A percentile compares a stretch with the other conserved stretches of the same genome.
Evolutionary conservation across 2,797 vertebrate species (phyloP).

Genomic region (Erpetoichthys calabaricus): DNA sequence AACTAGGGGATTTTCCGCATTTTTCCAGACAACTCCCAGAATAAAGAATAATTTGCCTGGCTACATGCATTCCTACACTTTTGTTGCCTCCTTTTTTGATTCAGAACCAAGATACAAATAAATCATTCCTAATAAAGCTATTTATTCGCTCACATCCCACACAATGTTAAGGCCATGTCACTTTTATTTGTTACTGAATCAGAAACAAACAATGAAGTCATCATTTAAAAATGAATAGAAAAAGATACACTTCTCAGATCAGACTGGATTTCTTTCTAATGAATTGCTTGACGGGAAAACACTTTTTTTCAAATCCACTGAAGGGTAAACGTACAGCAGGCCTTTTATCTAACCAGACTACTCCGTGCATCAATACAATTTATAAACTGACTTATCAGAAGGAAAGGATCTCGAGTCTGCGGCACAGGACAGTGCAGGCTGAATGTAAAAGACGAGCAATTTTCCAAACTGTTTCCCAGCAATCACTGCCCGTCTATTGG

Average conservation of each 20-base stretch:
- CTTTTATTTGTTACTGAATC: background rate
- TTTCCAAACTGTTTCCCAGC: slow-evolving; percentile 8
- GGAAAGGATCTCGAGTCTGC: slow-evolving; percentile 24
- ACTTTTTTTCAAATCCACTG: slow-evolving; percentile 20
- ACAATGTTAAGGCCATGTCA: too few relatives aligned
- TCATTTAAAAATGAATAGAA: slow-evolving; percentile 28
- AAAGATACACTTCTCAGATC: slow-evolving; percentile 26
- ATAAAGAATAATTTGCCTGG: too few relatives aligned
- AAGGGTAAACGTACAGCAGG: slow-evolving; percentile 20
- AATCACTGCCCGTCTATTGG: slow-evolving; percentile 4
- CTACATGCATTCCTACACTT: too few relatives aligned
- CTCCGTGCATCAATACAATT: slow-evolving; percentile 29
- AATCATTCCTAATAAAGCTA: too few relatives aligned
- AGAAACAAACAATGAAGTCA: slow-evolving; percentile 10
- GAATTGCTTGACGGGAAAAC: slow-evolving; percentile 24
- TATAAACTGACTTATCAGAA: slow-evolving; percentile 33
- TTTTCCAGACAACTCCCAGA: too few relatives aligned
- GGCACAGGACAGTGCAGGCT: slow-evolving; percentile 14
- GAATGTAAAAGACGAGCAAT: slow-evolving; percentile 27
- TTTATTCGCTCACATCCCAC: too few relatives aligned
- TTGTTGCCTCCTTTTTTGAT: too few relatives aligned
- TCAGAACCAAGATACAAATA: too few relatives aligned
- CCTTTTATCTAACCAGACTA: slow-evolving; percentile 19
- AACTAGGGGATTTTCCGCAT: too few relatives aligned
- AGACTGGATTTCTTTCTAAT: slow-evolving; percentile 41